Evolutionary conservation across 23 tunicate species (phyloP), one percentile per base, ranked within the genome.

Genomic region (Oikopleura dioica): DNA sequence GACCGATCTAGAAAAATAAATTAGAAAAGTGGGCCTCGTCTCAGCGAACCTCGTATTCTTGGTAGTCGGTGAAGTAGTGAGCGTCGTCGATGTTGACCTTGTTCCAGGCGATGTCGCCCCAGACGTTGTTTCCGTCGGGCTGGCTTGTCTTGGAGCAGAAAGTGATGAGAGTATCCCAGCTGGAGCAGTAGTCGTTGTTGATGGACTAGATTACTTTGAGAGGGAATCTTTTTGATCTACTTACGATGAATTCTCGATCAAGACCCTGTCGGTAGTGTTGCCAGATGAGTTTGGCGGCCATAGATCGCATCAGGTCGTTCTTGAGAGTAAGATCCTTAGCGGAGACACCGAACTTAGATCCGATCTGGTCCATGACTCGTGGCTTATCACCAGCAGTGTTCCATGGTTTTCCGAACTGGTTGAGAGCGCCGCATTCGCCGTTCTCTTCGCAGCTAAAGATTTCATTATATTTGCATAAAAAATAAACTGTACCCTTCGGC

Each of bases 81-180:
- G n/a, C n/a, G 33, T 63, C 72, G 26, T 63, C 72, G 26, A 63
- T 28, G 33, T 63, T 63, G 33, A 63, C 72, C 2, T 63, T 21
- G 30, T 63, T 28, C 72, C 72, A 63, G 33, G 72, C 72, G 33
- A 63, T 63, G 26, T 63, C 72, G 33, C 33, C 72, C 72, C 72
- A 63, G 5, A 2, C 33, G 30, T 28, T 28, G 72, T 63, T 28
- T 16, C 32, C 72, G 29, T 28, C 72, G 29, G 72, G 72, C 2
- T 23, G 4, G 30, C 5, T 23, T 63, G 16, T 5, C 33, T 63
- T 28, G 33, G 30, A 12, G 72, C 72, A 63, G 29, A 63, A 63
- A 21, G 72, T 63, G 30, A 63, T 23, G 33, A 63, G 72, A 21
- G 72, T 63, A 28, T 63, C 33, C 72, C 72, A 63, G 26, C 26